Conservation (phyloP, 2,888 invertebrate species). For the Agonopterix alstromeriana region DNA sequence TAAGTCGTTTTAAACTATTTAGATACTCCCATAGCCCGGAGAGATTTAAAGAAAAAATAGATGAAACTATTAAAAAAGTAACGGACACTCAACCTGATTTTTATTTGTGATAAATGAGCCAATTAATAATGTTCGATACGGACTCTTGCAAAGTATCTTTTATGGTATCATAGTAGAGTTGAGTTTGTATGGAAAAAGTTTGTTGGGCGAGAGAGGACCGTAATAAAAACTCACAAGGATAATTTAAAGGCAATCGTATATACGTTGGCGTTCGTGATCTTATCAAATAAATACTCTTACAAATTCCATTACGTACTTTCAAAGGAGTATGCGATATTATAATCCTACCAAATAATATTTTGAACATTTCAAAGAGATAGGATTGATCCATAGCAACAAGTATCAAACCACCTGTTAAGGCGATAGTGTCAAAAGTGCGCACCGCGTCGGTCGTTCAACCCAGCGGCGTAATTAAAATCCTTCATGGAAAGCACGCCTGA, state of each 20-base stretch:
- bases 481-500: slow-evolving; percentile 71
- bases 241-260: neutral
- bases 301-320: no score
- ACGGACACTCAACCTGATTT: slow-evolving; percentile 8
- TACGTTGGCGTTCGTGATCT: neutral
- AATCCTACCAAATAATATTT: neutral
- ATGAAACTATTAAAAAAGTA: slow-evolving; percentile 2
- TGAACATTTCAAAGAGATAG: neutral
- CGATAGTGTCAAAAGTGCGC: slow-evolving; percentile 44
- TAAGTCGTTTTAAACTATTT: slow-evolving; percentile 1
- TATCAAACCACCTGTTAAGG: slow-evolving; percentile 41
- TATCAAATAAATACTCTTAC: neutral
- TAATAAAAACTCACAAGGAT: slow-evolving; percentile 1
- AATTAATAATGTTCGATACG: slow-evolving; percentile 7
- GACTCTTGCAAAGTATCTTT: neutral
- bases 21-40: slow-evolving; percentile 5
- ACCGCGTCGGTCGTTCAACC: slow-evolving; percentile 54
- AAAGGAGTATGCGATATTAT: no score
- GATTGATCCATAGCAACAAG: slow-evolving; percentile 19
- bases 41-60: neutral
- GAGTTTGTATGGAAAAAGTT: neutral
- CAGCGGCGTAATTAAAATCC: slow-evolving; percentile 72
- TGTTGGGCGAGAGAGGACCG: neutral
- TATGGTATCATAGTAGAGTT: neutral
- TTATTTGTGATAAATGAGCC: slow-evolving; percentile 10